Evolutionary conservation across 2,113 vertebrate genomes (phyloP).

Genomic region (Boleophthalmus pectinirostris): DNA sequence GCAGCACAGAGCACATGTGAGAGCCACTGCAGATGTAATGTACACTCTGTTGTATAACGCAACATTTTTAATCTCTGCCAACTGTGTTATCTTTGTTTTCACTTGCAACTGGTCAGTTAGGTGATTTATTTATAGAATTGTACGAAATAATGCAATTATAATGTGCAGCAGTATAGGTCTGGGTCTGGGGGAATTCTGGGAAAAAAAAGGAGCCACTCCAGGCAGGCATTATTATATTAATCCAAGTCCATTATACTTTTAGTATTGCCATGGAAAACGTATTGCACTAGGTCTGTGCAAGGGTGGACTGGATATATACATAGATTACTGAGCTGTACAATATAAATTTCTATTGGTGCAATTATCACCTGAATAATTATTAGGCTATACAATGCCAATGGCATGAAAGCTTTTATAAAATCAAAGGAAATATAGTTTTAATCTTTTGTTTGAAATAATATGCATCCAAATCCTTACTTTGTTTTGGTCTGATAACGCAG

Average conservation of each 20-base stretch:
- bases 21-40: background rate
- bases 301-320: too few species aligned
- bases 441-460: conserved; percentile 6
- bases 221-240: too few species aligned
- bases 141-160: too few species aligned
- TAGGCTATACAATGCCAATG: too few species aligned
- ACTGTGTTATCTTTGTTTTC: background rate
- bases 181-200: too few species aligned
- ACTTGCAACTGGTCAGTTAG: background rate
- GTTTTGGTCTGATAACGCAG: conserved; percentile 2
- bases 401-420: background rate
- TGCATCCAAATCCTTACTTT: conserved; percentile 14
- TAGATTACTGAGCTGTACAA: background rate
- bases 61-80: background rate
- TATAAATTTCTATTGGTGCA: background rate
- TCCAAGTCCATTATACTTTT: too few species aligned
- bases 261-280: too few species aligned
- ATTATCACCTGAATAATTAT: too few species aligned
- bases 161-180: too few species aligned
- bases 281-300: too few species aligned
- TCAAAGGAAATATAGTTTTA: background rate
- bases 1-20: conserved; percentile 10
- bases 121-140: too few species aligned
- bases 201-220: background rate
- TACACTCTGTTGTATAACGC: background rate